Base-by-base conservation (phyloP, 2,113 vertebrate species). In the Corydoras maculifer region DNA sequence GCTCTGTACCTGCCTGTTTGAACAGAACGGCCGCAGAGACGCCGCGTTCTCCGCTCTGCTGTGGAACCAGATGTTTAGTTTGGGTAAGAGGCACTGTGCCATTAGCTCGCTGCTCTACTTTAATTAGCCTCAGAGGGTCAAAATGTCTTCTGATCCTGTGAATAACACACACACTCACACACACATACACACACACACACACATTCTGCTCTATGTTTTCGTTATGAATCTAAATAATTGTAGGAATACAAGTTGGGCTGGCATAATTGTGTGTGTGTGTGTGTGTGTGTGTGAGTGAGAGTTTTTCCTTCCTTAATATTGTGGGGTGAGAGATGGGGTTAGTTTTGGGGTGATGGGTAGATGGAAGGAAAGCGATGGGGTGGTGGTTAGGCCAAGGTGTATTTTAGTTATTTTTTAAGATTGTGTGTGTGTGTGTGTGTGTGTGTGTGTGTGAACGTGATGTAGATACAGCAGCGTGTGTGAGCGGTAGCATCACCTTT, bases 61-160 rank as follows among this genome's bases (percentile, higher is more conserved):
- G 49, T 71, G 63, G 57, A 57, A 61, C 73, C 69, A 75, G 77
- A 53, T 75, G 77, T 59, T 71, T 6, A 11, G 43, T 57, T 62
- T 11, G 29, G 67, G 69, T 72, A 63, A 68, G 14, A 49, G 72
- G 69, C 68, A 60, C 31, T 72, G 57, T 57, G 49, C 32, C 43
- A 69, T 70, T 65, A 49, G 55, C 15, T 57, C 35, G 69, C 70
- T 68, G 73, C 69, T 68, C 68, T n/a, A 55, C 30, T 73, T 75
- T 78, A 78, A 78, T 78, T 65, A 78, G 73, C 73, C 73, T 75
- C 77, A 9, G 13, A 49, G 77, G 77, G 69, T 78, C 77, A 72
- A 66, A 50, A 75, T 62, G 60, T 62, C 59, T 68, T 72, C 49
- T 55, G 31, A 53, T 68, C 58, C 65, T 61, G 32, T 32, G 55